Percentiles rank a stretch among this genome's conserved stretches.
These are phyloP conservation scores for Pangasianodon gigas DNA, from an alignment of 2,113 vertebrate genomes.

Conservation along the genomic window DNA sequence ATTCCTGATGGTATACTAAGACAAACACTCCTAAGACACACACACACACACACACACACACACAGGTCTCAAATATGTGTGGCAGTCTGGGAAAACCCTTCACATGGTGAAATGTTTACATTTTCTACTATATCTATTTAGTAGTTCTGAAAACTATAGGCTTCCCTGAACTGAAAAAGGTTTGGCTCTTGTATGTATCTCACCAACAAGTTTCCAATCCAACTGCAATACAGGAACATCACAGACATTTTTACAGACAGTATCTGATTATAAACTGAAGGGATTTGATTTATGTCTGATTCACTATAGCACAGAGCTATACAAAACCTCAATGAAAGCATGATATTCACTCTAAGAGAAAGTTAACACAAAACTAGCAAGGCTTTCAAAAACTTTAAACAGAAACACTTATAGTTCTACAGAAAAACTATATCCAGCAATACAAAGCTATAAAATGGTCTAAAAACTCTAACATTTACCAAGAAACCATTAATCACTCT, in stretches of 20 bases:
- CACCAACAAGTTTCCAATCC: no score
- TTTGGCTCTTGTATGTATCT: no score
- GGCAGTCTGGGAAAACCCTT: not conserved
- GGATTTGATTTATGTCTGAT: not conserved
- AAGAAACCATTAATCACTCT: not conserved
- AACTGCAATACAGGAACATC: no score
- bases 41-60: not conserved
- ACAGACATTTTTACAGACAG: not conserved
- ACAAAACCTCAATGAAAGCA: not conserved
- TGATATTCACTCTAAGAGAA: not conserved
- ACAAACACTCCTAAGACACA: not conserved
- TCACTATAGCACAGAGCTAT: not conserved
- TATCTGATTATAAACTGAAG: not conserved
- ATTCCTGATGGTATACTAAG: no score
- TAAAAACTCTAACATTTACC: no score
- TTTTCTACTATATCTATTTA: no score
- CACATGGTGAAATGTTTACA: no score
- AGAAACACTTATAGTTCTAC: no score
- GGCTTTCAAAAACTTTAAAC: not conserved
- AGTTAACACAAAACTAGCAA: not conserved
- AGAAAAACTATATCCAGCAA: no score
- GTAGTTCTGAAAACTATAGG: not conserved
- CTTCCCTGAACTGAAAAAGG: not conserved
- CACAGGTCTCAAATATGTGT: not conserved
- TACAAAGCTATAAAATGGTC: no score